phyloP scores from a whole-genome alignment of 2,113 vertebrate genomes.

The Caranx ignobilis region DNA sequence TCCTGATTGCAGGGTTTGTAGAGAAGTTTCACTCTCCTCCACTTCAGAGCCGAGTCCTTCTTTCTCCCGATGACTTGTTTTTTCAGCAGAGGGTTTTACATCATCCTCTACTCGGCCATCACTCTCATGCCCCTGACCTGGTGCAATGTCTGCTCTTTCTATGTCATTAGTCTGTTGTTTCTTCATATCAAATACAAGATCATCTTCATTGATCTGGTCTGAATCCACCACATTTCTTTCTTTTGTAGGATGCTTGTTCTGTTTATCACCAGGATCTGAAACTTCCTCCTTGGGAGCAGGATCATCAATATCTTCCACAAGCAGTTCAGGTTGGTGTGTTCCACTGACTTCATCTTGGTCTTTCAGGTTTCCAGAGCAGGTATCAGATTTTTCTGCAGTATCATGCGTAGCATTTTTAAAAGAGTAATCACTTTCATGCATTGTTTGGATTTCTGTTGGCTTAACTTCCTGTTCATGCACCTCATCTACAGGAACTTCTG shows the following conservation, averaged over 20 bases:
- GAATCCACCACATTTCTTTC: not conserved
- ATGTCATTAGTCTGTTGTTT: not conserved
- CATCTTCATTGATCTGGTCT: not conserved
- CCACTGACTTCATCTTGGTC: constrained; percentile 10
- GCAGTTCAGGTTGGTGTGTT: not conserved
- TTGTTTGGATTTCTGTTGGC: not conserved
- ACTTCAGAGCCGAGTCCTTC: not conserved
- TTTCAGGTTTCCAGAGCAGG: not conserved
- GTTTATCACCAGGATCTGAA: not conserved
- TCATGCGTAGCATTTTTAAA: not conserved
- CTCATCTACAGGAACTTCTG: constrained; percentile 3
- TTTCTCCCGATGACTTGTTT: not conserved
- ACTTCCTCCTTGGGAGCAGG: not conserved
- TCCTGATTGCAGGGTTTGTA: constrained; percentile 25
- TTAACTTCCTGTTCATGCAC: not conserved
- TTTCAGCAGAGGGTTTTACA: constrained; percentile 1
- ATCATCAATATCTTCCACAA: fast-evolving
- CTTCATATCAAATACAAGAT: not conserved
- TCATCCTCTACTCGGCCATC: not conserved
- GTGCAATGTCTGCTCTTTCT: not conserved
- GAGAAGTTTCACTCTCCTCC: not conserved
- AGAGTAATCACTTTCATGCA: not conserved
- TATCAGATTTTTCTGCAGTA: not conserved
- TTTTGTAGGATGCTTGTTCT: not conserved
- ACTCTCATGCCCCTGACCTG: not conserved